These are phyloP conservation scores for Parasteatoda tepidariorum DNA, from an alignment of 1,140 invertebrate genomes.

Conservation along the genomic window DNA sequence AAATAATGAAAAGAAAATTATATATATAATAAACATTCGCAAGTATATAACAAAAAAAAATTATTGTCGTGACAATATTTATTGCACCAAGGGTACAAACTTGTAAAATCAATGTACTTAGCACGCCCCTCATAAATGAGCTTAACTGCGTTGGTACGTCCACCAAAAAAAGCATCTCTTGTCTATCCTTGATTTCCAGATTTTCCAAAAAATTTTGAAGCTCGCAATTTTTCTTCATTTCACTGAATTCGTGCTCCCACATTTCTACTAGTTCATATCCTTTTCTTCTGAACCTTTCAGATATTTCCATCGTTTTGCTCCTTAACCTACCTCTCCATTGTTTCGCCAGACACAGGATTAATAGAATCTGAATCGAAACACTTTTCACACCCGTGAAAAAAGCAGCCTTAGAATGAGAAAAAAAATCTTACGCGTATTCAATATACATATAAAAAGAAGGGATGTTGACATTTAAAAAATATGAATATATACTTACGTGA, in stretches of 20 bases:
- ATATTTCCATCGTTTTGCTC: not conserved
- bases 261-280: not conserved
- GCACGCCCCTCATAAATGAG: constrained; percentile 1
- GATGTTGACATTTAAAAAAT: too few species aligned
- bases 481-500: too few species aligned
- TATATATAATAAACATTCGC: too few species aligned
- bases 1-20: too few species aligned
- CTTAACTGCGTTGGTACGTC: constrained; percentile 27
- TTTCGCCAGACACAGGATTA: too few species aligned
- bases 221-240: not conserved
- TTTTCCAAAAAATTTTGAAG: not conserved
- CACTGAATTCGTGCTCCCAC: constrained; percentile 24
- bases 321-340: not conserved
- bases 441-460: too few species aligned
- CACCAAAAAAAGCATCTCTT: constrained; percentile 25
- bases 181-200: not conserved
- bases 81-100: constrained; percentile 8
- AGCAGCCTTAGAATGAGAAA: too few species aligned
- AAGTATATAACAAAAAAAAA: too few species aligned
- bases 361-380: not conserved
- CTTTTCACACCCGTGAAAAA: not conserved
- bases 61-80: too few species aligned
- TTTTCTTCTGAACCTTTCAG: not conserved
- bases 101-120: constrained; percentile 30
- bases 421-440: too few species aligned